These are phyloP conservation scores for Salvelinus alpinus DNA, from an alignment of 2,113 vertebrate genomes.

Conservation along the genomic window DNA sequence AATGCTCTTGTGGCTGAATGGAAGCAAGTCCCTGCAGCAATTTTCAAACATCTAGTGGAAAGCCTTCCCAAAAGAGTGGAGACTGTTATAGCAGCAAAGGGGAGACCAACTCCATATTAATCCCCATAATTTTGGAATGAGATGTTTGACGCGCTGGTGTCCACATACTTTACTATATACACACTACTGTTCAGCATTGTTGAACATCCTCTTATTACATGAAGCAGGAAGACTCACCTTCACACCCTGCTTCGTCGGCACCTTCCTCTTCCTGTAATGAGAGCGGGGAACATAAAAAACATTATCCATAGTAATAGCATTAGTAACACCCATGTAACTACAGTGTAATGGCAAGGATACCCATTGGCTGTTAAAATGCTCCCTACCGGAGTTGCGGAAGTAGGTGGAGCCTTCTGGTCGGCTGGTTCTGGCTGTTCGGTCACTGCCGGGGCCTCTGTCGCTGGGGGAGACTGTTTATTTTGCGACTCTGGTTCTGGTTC, in stretches of 20 bases:
- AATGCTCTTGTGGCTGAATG: too few species aligned
- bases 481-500: slow-evolving; percentile 18
- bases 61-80: too few species aligned
- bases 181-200: too few species aligned
- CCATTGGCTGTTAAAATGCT: not conserved
- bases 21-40: too few species aligned
- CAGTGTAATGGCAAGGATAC: not conserved
- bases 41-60: too few species aligned
- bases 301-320: not conserved
- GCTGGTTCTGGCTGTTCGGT: slow-evolving; percentile 33
- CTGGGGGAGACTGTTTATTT: not conserved
- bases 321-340: not conserved
- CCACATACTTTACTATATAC: too few species aligned
- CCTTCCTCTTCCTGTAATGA: slow-evolving; percentile 42
- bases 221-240: slow-evolving; percentile 55
- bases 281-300: not conserved
- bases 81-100: too few species aligned
- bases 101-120: too few species aligned
- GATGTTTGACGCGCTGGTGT: too few species aligned
- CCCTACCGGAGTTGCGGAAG: slow-evolving; percentile 45
- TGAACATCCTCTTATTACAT: too few species aligned
- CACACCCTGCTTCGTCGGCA: slow-evolving; percentile 43
- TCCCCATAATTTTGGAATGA: too few species aligned
- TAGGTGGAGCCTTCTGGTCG: not conserved
- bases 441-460: slow-evolving; percentile 10